Evolutionary conservation across 1,140 invertebrate genomes (phyloP), one percentile per base, ranked within the genome.

Genomic region (Wasmannia auropunctata): DNA sequence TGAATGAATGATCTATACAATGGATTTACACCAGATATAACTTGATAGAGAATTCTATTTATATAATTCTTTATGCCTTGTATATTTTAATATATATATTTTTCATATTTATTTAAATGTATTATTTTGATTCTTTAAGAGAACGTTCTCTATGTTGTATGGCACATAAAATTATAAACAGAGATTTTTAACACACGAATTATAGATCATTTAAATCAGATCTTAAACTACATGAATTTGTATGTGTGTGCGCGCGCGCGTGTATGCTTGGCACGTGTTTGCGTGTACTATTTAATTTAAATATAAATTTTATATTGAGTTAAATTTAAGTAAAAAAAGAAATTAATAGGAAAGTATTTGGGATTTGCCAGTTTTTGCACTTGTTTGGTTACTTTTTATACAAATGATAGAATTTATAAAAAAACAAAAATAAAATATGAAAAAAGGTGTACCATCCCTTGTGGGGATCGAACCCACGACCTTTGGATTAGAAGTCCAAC

Each of bases 401-500:
- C 3, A 31, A 34, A 65, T 65, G 4, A 40, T 4, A 65, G 22
- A 5, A 0, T 5, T 0, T 22, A 25, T 6, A 51, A 34, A 34
- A 49, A n/a, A 58, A 25, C 11, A 22, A 19, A n/a, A 19, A 28
- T 25, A 43, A 79, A 28, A 62, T 28, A 37, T 34, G 4, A 22
- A 76, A n/a, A 51, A 85, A 67, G 40, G 37, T 31, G 11, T 14
- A 56, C 31, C 88, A 90, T 96, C 95, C 95, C 95, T 96, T 95
- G 95, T 95, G 95, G 95, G 95, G 95, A 96, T 96, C 95, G 95
- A 96, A 96, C 95, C 95, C 95, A 95, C 95, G 95, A 96, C 95
- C 95, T 96, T 96, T 96, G 95, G 95, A 96, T 96, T 96, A 96
- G 95, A 96, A 96, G 95, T 96, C 95, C 95, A 96, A 96, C 95